These are phyloP conservation scores for Coptodon bakossiorum DNA, from an alignment of 2,113 vertebrate species.

Conservation along the genomic window DNA sequence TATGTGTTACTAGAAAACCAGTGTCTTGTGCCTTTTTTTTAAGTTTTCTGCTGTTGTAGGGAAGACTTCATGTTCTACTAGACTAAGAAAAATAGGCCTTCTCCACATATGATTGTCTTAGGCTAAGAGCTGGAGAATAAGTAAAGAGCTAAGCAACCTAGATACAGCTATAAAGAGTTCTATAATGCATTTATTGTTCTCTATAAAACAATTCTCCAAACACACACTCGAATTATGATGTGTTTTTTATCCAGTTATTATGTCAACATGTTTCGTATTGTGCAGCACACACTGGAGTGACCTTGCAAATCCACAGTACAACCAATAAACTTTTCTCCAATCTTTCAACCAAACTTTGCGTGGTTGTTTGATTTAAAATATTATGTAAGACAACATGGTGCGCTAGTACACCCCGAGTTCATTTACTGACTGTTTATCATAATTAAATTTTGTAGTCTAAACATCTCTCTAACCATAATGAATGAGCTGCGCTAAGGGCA, in stretches of 20 bases:
- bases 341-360: not conserved
- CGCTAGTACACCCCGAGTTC: constrained; percentile 6
- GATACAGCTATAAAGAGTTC: constrained; percentile 35
- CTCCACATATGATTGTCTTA: constrained; percentile 31
- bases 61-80: not conserved
- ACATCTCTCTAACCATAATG: constrained; percentile 56
- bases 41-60: not conserved
- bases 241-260: not conserved
- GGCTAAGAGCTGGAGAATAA: constrained; percentile 40
- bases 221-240: not conserved
- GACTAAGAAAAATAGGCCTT: not conserved
- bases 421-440: constrained; percentile 57
- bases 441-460: constrained; percentile 48
- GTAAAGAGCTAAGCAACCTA: not conserved
- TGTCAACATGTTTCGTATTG: not conserved
- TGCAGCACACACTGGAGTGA: not conserved
- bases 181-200: constrained; percentile 50
- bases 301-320: not conserved
- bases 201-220: constrained; percentile 42
- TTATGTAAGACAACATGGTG: constrained; percentile 10
- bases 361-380: constrained; percentile 13
- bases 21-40: not conserved
- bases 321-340: not conserved
- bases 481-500: constrained; percentile 59
- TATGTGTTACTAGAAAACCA: not conserved